Base-by-base conservation (phyloP, 2,113 vertebrate species). In the Periophthalmodon schlosseri region DNA sequence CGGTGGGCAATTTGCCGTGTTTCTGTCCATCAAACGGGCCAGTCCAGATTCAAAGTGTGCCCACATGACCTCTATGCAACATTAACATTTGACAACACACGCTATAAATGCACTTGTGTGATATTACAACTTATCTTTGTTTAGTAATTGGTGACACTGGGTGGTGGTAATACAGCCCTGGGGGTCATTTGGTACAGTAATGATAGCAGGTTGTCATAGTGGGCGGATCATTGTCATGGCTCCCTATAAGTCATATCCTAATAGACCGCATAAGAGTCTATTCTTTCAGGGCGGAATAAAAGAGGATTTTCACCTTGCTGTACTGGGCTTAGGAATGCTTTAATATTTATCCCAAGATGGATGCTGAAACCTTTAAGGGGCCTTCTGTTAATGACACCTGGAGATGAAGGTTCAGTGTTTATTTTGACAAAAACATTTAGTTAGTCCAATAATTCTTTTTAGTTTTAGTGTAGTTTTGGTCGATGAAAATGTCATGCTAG, bases 41-140 rank as follows among this genome's bases (percentile, higher is more conserved):
- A 63, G 70, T 75, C 73, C 72, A 50, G 72, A 72, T 77, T 78
- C 33, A 74, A 79, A 88, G 76, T 84, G 69, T 73, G 73, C 84
- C 86, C 86, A 85, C 76, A 91, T 89, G 86, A 87, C 90, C 84
- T 88, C 84, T 72, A 78, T 70, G 71, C 80, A 83, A 85, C 88
- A 89, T 91, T 90, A 89, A 84, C 83, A 84, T 90, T 88, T 89
- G 82, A 88, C 86, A 91, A 87, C 80, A 86, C 77, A 72, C 72
- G 80, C 72, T 79, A 86, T 88, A 82, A 89, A 91, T 89, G 83
- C 68, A 86, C 71, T 9, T 76, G 72, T 70, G 74, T 23, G 76
- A 86, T 86, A 86, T 89, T 81, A 82, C 88, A 91, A 89, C 86
- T 89, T 87, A 84, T 88, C 91, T 89, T 88, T 89, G 83, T 87